Evolutionary conservation across 2,113 vertebrate genomes (phyloP).

Genomic region (Eptatretus burgeri): DNA sequence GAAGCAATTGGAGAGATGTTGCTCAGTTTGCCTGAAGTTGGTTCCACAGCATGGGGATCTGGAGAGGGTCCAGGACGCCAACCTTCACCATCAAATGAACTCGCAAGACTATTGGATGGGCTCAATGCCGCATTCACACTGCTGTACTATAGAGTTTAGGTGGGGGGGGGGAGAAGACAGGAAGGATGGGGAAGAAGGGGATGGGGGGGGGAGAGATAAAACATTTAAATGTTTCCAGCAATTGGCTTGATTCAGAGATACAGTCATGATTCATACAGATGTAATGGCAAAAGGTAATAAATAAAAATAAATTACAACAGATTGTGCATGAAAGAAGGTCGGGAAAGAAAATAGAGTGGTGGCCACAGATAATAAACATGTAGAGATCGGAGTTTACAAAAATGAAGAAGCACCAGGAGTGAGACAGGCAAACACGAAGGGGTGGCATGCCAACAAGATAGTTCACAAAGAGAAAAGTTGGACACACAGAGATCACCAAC

Average conservation of each 20-base stretch:
- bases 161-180: neutral
- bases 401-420: no score
- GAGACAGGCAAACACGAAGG: no score
- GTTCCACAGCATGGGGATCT: no score
- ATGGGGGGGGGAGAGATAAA: neutral
- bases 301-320: neutral
- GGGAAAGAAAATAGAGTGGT: no score
- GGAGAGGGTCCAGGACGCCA: conserved; percentile 13
- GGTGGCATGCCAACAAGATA: neutral
- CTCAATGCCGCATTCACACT: conserved; percentile 11
- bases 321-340: neutral
- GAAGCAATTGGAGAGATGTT: no score
- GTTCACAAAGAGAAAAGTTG: neutral
- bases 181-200: neutral
- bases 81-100: conserved; percentile 9
- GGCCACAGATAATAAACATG: no score
- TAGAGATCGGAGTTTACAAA: no score
- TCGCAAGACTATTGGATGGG: conserved; percentile 9
- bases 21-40: no score
- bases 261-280: neutral
- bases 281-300: neutral
- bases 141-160: conserved; percentile 8
- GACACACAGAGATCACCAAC: conserved; percentile 8
- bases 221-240: neutral
- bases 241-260: neutral